Conservation (phyloP, 2,888 invertebrate species). For the Aphodius sticticus region DNA sequence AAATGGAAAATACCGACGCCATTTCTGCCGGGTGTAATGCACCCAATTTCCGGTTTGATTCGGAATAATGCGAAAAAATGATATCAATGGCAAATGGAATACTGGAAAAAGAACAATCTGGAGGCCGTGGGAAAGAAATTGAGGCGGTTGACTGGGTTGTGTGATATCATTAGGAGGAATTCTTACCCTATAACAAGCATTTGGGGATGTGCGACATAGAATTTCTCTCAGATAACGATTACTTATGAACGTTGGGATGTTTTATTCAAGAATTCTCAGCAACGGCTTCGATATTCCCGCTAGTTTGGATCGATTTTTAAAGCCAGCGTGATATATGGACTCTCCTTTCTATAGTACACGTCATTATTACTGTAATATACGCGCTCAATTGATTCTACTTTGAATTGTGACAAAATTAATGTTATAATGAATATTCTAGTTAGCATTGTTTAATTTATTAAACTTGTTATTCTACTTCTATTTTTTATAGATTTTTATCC, state of each 20-base stretch:
- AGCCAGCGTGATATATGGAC: neutral
- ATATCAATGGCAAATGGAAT: neutral
- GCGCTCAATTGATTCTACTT: neutral
- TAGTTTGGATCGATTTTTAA: neutral
- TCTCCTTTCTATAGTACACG: neutral
- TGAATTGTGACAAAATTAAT: too few species aligned
- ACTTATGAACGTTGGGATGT: neutral
- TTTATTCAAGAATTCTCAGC: constrained; percentile 4
- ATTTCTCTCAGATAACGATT: neutral
- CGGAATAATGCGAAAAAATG: neutral
- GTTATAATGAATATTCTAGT: too few species aligned
- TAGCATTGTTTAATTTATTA: too few species aligned
- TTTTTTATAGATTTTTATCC: too few species aligned
- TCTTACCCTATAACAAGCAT: neutral
- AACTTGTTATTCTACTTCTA: too few species aligned
- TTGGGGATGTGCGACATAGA: neutral
- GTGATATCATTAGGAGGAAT: neutral
- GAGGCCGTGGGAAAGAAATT: neutral
- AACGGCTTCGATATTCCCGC: neutral
- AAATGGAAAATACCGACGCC: neutral
- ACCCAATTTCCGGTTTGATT: neutral
- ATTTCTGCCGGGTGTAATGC: neutral
- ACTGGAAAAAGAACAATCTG: neutral
- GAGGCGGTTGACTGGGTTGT: neutral
- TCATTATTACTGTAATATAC: neutral